Evolutionary conservation across 2,113 vertebrate species (phyloP), one percentile per base, ranked within the genome.

Genomic region (Mohoua ochrocephala): DNA sequence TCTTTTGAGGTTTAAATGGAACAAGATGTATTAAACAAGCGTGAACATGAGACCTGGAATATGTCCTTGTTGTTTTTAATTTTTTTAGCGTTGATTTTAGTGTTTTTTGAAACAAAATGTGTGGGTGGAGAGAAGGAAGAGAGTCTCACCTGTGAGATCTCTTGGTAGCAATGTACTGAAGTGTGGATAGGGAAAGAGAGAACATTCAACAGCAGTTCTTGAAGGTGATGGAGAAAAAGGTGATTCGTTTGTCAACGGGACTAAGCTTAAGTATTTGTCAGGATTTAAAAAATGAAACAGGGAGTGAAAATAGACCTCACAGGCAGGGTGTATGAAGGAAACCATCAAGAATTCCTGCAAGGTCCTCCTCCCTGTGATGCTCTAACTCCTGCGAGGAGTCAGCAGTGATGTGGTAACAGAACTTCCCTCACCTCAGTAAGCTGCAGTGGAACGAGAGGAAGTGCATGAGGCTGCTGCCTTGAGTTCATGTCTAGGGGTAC

Each of bases 1-100:
- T 54, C 63, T 73, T 92, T 93, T 81, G 84, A 93, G 47, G 65
- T 92, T 94, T 84, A 87, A 87, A 63, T 92, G 59, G 45, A 91
- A 81, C 20, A 33, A 84, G 68, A 70, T 81, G 4, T 15, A 52
- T 92, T 81, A 81, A 86, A 89, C 95, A 94, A 94, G 91, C 71
- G 45, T 21, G 60, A 93, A 56, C 87, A 68, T 89, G 92, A 93
- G 60, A 39, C 23, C 68, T 63, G 73, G 39, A 77, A 30, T 71
- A 84, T 23, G 35, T 54, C 27, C 56, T 77, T 13, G 8, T 56
- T 80, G 26, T 42, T 91, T 60, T 85, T 6, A 57, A 70, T 4
- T 77, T 80, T 76, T 61, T 87, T 60, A 57, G 31, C 1, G 1
- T 83, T 83, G 28, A 3, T 65, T 20, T 71, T 91, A 41, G 35